A percentile compares a stretch with the other conserved stretches of the same genome.
These are phyloP conservation scores for Cygnus olor DNA, from an alignment of 2,797 vertebrate genomes.

Conservation along the genomic window DNA sequence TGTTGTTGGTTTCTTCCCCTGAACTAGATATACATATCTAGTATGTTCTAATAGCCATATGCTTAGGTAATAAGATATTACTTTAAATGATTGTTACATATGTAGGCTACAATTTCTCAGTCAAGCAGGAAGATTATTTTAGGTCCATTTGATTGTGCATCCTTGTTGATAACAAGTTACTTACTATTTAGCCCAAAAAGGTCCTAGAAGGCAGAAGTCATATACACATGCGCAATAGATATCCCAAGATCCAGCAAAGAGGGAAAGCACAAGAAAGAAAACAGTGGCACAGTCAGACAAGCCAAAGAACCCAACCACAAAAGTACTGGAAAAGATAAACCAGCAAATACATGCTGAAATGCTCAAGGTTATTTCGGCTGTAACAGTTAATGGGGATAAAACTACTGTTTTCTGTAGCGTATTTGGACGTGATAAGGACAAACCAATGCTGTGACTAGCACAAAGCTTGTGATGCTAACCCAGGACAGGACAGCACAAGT, in stretches of 20 bases:
- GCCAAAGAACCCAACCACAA: not conserved
- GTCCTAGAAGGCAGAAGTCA: not conserved
- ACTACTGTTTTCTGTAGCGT: not conserved
- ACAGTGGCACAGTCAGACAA: not conserved
- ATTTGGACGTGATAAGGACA: not conserved
- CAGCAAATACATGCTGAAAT: not conserved
- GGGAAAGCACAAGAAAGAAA: not conserved
- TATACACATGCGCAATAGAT: not conserved
- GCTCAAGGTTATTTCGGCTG: slow-evolving; percentile 49
- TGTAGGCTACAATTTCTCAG: not conserved
- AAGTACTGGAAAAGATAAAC: slow-evolving; percentile 7
- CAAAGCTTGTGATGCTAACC: accelerated
- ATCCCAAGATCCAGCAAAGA: not conserved
- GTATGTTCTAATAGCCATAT: not conserved
- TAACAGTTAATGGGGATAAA: not conserved
- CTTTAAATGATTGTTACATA: not conserved
- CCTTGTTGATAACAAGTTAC: not conserved
- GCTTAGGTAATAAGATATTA: not conserved
- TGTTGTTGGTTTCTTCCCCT: not conserved
- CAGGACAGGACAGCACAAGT: accelerated
- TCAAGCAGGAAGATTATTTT: not conserved
- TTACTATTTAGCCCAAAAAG: not conserved
- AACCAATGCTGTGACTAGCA: not conserved
- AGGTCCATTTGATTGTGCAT: not conserved
- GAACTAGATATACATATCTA: not conserved